Evolutionary conservation across 2,113 vertebrate species (phyloP), one percentile per base, ranked within the genome.

Genomic region (Choloepus hoffmanni): DNA sequence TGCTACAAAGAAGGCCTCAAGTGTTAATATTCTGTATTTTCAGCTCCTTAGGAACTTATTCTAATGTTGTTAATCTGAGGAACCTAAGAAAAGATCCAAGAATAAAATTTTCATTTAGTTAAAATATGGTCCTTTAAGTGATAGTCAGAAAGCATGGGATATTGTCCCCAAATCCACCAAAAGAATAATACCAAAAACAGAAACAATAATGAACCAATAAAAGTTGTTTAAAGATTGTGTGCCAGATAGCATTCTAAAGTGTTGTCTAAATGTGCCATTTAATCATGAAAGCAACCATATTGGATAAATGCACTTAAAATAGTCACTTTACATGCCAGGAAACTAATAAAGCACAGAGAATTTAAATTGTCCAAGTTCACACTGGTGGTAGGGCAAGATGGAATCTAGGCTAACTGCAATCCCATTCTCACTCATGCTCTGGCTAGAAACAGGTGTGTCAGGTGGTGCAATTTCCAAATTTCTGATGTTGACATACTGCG

Each of bases 381-480:
- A 36, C 1, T 26, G 40, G 36, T 53, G n/a, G 11, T 67, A 7
- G 45, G 21, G 23, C 7, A 86, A 70, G 28, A n/a, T 33, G 15
- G 50, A 85, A 70, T 60, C 50, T 26, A 5, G 7, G 16, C 2
- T 70, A 23, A 68, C 2, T 58, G 16, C 5, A 15, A 0, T 30
- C 14, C 15, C 16, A 40, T 24, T 58, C 21, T 19, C 7, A 48
- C 4, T 12, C n/a, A 0, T 60, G 12, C 11, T 30, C 12, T 19
- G 30, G 24, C 11, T 23, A 15, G 21, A 45, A 45, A 60, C 2
- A 70, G 2, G 43, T n/a, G 28, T 78, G 28, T 28, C 11, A 70
- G 18, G 2, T 36, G 14, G 7, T 9, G 8, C 3, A 21, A n/a
- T 4, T 5, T 3, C 2, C 28, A 67, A 2, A 62, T 48, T 26